Evolutionary conservation across 2,888 invertebrate species (phyloP), one percentile per base, ranked within the genome.

Genomic region (Diarsia mendica): DNA sequence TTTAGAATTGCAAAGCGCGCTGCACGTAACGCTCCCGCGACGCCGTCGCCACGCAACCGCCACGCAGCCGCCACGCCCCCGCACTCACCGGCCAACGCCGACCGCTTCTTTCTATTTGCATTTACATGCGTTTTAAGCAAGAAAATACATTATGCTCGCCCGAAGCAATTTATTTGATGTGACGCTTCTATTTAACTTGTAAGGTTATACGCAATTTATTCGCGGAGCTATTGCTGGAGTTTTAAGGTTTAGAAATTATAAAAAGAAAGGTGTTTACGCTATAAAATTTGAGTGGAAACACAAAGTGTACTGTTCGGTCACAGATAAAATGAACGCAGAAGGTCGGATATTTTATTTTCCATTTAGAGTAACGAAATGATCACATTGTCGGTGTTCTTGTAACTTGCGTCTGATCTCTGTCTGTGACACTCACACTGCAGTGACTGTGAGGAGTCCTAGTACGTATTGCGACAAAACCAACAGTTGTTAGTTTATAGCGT

Each of bases 1-100:
- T 82, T 89, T 89, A 86, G 88, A 87, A 89, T 89, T 85, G 85
- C 90, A 84, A 87, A 89, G 80, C 68, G 82, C 73, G 79, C 70
- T 82, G 71, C 76, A 80, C 51, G 71, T 69, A 55, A 23, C 18
- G 68, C 74, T n/a, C 4, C 13, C 23, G 48, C 18, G 63, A 70
- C 68, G 55, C 44, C 3, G 9, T 23, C 10, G 53, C 48, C n/a
- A n/a, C 67, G 60, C 70, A 0, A 3, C 13, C 23, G 53, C 13
- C 53, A 6, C 77, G 79, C 72, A 3, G 1, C 58, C 65, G 39
- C 46, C 15, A 6, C 58, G 49, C n/a, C 6, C 23, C 44, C 68
- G 46, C 60, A 9, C 55, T 49, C 18, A 20, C 60, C 5, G 20
- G 44, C 10, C 48, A 55, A 33, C 18, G 51, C 18, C 68, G n/a